Evolutionary conservation across 2,113 vertebrate species (phyloP), one percentile per base, ranked within the genome.

Genomic region (Caranx melampygus): DNA sequence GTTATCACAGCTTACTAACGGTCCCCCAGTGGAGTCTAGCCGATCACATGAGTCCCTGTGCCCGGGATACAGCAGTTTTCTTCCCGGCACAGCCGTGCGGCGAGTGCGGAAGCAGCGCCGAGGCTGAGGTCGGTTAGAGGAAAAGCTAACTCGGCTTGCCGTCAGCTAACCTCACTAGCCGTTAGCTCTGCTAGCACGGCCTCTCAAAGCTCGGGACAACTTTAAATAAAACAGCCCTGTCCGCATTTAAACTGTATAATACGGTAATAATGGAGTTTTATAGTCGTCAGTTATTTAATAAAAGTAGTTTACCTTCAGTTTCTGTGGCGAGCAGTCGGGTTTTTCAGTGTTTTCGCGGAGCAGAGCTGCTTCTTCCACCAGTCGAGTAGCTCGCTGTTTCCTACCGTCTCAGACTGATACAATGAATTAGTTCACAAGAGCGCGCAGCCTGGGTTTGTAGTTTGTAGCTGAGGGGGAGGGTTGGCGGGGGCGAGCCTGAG

Each of bases 251-350:
- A 87, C 52, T 5, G 0, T 4, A 34, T 21, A 44, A 12, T 1
- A 5, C 1, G 1, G 49, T 2, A 51, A 0, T 47, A 6, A 2
- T 1, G 52, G 0, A 12, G 0, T 12, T 42, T 37, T 15, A 2
- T 2, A 3, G 0, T 4, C 3, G 0, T 0, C 2, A 0, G 2
- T 16, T 60, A 5, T 20, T 49, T 0, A 3, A 47, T 13, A 72
- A 72, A 92, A 89, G 83, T 90, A 77, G 61, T 90, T 94, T 94
- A 94, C 94, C 90, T 93, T 78, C 49, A 85, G 83, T 92, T 90
- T 86, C 49, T 61, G 75, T 70, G 82, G 60, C 72, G 71, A n/a
- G 80, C 72, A 63, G 90, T 78, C 33, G 57, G 72, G 6, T 79
- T 79, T 72, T 45, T 77, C 65, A 13, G 68, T 37, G 70, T 82